Evolutionary conservation across 2,888 invertebrate species (phyloP), one percentile per base, ranked within the genome.

Genomic region (Hirtodrosophila duncani): DNA sequence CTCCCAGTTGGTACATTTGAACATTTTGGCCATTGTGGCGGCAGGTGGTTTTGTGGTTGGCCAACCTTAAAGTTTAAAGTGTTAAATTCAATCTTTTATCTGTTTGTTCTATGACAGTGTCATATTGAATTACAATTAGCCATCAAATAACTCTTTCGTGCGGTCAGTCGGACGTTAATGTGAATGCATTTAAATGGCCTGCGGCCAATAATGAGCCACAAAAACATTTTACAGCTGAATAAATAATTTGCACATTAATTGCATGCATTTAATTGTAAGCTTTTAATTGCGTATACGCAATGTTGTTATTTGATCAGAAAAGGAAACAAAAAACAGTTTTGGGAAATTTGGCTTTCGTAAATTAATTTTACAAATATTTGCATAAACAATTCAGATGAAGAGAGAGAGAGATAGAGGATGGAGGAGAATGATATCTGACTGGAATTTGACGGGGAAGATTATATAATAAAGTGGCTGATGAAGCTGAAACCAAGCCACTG

Each of bases 181-280:
- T 51, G 39, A 58, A 58, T 49, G 48, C 53, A 45, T 67, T 64
- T 39, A 52, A 71, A 43, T 33, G 31, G 30, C 17, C 48, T 33
- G 20, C 37, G 41, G 70, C 75, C 79, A 67, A 55, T 81, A 81
- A 81, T 78, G 68, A 63, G 55, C 75, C 75, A 38, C 75, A 79
- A 71, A 81, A n/a, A 53, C 75, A 79, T 75, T 77, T 79, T 56
- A 53, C 75, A 79, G 53, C 75, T 79, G 75, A 75, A 77, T 77
- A 79, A 81, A 77, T 81, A 75, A 77, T 77, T 67, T 65, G 13
- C 58, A 55, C 67, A 79, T 75, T 75, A 81, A 78, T 74, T 78
- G 57, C 53, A 23, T 42, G 69, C 51, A 77, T 60, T 77, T 66
- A 65, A 50, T 59, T n/a, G 59, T 67, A 74, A 77, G 59, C 71